Base-by-base conservation (phyloP, 2,113 vertebrate species). In the Cyanoramphus novaezelandiae region DNA sequence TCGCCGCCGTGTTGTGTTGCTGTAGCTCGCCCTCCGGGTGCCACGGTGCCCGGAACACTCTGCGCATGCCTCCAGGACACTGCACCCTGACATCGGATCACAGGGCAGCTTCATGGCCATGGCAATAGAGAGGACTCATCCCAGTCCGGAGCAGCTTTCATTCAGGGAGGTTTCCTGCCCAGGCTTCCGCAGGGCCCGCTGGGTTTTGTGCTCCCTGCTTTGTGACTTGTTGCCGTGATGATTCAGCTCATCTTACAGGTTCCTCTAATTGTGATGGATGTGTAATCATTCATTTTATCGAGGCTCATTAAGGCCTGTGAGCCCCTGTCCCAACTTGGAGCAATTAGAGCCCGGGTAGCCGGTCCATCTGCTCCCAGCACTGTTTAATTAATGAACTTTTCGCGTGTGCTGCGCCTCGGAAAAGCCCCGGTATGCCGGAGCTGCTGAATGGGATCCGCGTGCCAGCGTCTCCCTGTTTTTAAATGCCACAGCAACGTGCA, bases 361-460 rank as follows among this genome's bases (percentile, higher is more conserved):
- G 95, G 98, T 99, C 99, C 99, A 99, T 99, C 99, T 99, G 99
- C 98, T 99, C 97, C 86, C 97, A 98, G 98, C 98, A 97, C 98
- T 98, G 98, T 99, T 99, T 99, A 99, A 99, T 99, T 99, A 99
- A 99, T 99, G 98, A 99, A 99, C 99, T 99, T 99, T 97, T 98
- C 98, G 98, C 98, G 96, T 97, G 98, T 97, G 98, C 95, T 91
- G 98, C 93, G 97, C 97, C 96, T 97, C 97, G 98, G 98, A 97
- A 98, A 99, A 98, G 98, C 98, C 97, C 98, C 97, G 88, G 92
- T 97, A 97, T 98, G 98, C 98, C 98, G 97, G 97, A 97, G 98
- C 98, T 98, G 98, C 98, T 98, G 98, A 98, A 98, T 98, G 93
- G 98, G 98, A 98, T 98, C 97, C 95, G 91, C 91, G 90, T 98